Evolutionary conservation across 2,888 invertebrate genomes (phyloP).

Genomic region (Polydrusus tereticollis): DNA sequence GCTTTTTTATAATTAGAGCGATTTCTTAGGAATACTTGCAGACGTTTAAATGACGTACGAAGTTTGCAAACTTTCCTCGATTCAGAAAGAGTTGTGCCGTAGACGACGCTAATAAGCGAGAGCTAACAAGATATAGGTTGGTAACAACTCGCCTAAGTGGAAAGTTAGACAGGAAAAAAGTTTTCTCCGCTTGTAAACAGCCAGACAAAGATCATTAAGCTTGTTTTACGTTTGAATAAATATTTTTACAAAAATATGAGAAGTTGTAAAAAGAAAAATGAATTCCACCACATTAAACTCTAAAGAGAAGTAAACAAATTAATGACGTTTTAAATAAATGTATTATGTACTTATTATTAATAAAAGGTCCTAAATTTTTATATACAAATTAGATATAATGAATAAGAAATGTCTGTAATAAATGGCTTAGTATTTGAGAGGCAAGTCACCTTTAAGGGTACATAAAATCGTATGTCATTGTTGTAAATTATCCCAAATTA

Average conservation of each 20-base stretch:
- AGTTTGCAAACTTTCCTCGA: slow-evolving; percentile 3
- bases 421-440: no score
- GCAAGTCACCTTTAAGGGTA: no score
- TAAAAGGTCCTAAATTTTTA: no score
- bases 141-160: slow-evolving; percentile 18
- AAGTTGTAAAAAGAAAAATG: neutral
- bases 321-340: no score
- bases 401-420: no score
- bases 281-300: no score
- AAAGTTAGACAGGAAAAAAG: slow-evolving; percentile 20
- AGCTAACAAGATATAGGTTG: slow-evolving; percentile 25
- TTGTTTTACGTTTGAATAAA: neutral
- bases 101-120: slow-evolving; percentile 14
- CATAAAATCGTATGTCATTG: no score
- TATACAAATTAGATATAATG: no score
- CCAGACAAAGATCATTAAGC: slow-evolving; percentile 17
- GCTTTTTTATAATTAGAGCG: neutral
- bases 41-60: neutral
- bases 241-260: neutral
- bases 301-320: no score
- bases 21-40: neutral
- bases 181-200: slow-evolving; percentile 16
- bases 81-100: slow-evolving; percentile 12
- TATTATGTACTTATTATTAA: no score
- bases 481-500: no score